phyloP scores from a whole-genome alignment of 2,113 vertebrate species.

The Columbina picui region DNA sequence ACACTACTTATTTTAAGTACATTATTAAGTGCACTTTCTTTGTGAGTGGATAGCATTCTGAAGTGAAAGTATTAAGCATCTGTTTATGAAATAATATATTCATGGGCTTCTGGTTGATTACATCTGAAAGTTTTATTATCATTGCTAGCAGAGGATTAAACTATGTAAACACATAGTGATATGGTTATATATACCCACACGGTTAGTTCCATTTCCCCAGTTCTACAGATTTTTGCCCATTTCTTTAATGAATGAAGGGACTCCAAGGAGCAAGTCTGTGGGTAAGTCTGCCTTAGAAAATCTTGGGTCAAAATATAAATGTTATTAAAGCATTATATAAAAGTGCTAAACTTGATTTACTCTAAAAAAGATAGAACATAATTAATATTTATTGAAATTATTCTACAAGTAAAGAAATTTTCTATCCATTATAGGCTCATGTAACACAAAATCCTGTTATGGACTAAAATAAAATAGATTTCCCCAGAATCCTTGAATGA shows the following conservation, averaged over 20 bases:
- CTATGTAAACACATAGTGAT: neutral
- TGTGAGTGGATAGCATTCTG: neutral
- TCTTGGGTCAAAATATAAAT: neutral
- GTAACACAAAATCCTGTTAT: neutral
- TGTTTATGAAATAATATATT: neutral
- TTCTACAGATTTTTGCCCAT: neutral
- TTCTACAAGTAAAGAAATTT: neutral
- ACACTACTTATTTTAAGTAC: neutral
- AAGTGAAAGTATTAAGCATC: neutral
- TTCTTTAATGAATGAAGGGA: neutral
- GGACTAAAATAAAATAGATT: neutral
- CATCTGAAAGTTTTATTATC: neutral
- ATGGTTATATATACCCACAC: neutral
- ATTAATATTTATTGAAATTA: neutral
- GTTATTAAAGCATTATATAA: neutral
- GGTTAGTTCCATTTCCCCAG: neutral
- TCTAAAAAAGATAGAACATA: neutral
- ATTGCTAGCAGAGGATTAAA: neutral
- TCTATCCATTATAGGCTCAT: neutral
- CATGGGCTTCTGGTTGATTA: neutral
- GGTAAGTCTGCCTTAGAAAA: neutral
- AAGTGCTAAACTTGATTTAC: neutral
- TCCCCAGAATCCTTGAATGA: neutral
- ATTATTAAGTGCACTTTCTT: neutral
- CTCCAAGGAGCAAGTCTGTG: neutral